These are phyloP conservation scores for Dufourea novaeangliae DNA, from an alignment of 1,140 invertebrate genomes.

Conservation along the genomic window DNA sequence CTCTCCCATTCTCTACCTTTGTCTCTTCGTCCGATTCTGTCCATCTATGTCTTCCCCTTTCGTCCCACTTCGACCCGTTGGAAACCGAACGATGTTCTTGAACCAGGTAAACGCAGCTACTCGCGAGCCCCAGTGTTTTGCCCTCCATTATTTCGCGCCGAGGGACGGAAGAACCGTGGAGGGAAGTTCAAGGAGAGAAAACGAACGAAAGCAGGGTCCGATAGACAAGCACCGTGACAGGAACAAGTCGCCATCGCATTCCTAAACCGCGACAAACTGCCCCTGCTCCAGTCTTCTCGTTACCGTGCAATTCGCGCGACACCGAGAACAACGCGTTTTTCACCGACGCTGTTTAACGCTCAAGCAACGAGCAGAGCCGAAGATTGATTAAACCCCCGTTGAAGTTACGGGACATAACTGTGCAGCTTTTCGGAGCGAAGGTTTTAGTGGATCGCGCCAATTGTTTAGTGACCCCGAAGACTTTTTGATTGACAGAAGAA, in stretches of 20 bases:
- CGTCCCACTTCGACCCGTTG: not conserved
- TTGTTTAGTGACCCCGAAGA: too few species aligned
- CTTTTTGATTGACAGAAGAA: too few species aligned
- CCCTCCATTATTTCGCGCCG: not conserved
- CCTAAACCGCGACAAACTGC: constrained; percentile 32
- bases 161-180: not conserved
- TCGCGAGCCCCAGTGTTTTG: not conserved
- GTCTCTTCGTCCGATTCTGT: not conserved
- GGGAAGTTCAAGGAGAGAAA: not conserved
- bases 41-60: not conserved
- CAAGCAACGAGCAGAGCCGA: too few species aligned
- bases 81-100: constrained; percentile 30
- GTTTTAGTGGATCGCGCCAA: too few species aligned
- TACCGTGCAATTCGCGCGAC: not conserved
- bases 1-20: not conserved
- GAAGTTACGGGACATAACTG: too few species aligned
- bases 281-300: not conserved
- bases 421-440: too few species aligned
- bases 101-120: constrained; percentile 39
- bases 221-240: constrained; percentile 3
- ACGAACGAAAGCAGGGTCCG: not conserved
- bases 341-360: not conserved
- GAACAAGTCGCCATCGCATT: constrained; percentile 8
- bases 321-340: not conserved
- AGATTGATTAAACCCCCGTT: too few species aligned